These are phyloP conservation scores for Euborellia annulipes DNA, from an alignment of 1,140 invertebrate genomes.

Conservation along the genomic window DNA sequence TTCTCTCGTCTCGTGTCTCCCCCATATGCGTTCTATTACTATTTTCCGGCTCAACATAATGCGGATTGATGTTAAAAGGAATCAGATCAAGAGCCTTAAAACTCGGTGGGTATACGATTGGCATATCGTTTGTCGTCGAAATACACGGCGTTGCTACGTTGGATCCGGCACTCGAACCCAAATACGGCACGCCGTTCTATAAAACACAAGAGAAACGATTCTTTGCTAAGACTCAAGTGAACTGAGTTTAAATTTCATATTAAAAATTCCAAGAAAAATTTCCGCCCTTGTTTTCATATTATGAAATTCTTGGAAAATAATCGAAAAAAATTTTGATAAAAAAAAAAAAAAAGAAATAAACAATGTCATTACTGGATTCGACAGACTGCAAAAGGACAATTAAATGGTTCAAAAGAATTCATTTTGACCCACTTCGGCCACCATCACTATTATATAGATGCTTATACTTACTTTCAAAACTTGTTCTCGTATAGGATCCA, in stretches of 20 bases:
- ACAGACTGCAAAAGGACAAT: background rate
- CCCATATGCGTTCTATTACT: conserved; percentile 49
- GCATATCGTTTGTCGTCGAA: conserved; percentile 74
- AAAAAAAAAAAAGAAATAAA: no score
- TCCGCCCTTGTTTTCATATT: no score
- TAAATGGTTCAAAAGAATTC: background rate
- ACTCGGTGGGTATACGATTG: conserved; percentile 56
- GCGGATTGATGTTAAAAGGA: conserved; percentile 75
- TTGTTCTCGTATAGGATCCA: conserved; percentile 42
- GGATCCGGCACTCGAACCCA: conserved; percentile 66
- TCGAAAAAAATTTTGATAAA: no score
- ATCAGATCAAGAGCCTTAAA: conserved; percentile 57
- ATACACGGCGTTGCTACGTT: conserved; percentile 67
- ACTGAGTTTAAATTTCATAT: no score
- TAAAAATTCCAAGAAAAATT: no score
- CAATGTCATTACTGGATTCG: background rate
- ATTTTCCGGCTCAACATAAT: conserved; percentile 56
- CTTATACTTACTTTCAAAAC: conserved; percentile 32
- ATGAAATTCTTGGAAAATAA: no score
- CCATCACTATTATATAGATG: no score
- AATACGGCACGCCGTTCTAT: conserved; percentile 49
- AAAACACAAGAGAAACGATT: conserved; percentile 11
- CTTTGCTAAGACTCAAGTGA: no score
- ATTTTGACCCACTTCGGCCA: no score
- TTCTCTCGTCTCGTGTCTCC: conserved; percentile 44